Conservation (phyloP, 2,888 invertebrate species). For the Nemurella pictetii region DNA sequence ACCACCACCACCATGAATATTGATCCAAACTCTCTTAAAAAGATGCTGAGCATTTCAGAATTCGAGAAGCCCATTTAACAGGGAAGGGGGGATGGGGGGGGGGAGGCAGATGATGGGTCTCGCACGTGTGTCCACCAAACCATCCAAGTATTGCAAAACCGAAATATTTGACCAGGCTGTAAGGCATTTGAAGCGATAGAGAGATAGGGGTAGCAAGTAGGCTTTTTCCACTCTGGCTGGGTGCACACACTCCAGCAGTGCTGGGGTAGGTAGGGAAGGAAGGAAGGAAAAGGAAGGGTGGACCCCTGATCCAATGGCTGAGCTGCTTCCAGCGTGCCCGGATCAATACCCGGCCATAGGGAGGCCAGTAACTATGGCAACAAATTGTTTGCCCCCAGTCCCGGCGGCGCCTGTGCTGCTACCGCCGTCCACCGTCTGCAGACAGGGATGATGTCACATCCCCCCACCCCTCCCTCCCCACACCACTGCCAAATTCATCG, state of each 20-base stretch:
- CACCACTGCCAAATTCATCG: neutral
- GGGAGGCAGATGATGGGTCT: neutral
- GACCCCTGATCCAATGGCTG: constrained; percentile 33
- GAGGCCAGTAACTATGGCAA: constrained; percentile 42
- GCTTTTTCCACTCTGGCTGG: neutral
- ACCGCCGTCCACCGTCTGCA: constrained; percentile 30
- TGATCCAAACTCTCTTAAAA: neutral
- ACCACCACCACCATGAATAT: neutral
- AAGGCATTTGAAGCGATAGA: neutral
- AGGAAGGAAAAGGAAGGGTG: constrained; percentile 35
- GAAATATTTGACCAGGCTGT: neutral
- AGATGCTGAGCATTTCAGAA: neutral
- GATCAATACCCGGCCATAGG: constrained; percentile 49
- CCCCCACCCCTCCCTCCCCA: neutral
- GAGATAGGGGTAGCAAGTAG: neutral
- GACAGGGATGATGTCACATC: constrained; percentile 38
- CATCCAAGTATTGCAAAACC: neutral
- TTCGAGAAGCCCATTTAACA: neutral
- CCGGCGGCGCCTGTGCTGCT: constrained; percentile 37
- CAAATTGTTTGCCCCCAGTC: constrained; percentile 43
- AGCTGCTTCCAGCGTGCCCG: constrained; percentile 2
- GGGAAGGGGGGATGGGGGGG: neutral
- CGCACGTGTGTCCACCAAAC: neutral
- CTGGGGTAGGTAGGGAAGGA: constrained; percentile 17
- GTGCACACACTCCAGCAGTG: neutral